Conservation (phyloP, 1,140 invertebrate genomes). For the Lineus longissimus region DNA sequence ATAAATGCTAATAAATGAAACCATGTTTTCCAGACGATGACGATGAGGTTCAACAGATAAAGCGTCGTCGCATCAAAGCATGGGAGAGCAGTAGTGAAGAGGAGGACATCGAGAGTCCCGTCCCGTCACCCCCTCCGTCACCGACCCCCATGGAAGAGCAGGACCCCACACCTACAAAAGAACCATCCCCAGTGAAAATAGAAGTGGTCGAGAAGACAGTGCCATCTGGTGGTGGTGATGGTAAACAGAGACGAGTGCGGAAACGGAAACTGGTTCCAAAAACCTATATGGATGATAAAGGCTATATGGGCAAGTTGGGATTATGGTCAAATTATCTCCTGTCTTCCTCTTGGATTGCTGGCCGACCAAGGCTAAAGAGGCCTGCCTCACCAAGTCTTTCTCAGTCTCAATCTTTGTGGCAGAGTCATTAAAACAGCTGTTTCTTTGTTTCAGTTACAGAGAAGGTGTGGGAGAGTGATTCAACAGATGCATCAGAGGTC, state of each 20-base stretch:
- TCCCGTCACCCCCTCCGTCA: background rate
- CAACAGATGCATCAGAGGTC: conserved; percentile 38
- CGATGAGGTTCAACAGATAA: background rate
- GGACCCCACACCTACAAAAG: too few relatives aligned
- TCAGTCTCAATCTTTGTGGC: too few relatives aligned
- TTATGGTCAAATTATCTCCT: background rate
- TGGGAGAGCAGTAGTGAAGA: conserved; percentile 9
- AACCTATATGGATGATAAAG: conserved; percentile 40
- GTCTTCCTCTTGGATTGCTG: background rate
- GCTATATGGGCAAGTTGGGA: conserved; percentile 40
- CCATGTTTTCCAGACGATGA: conserved; percentile 1
- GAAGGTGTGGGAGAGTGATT: conserved; percentile 41
- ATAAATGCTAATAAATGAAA: too few relatives aligned
- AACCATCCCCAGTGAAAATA: too few relatives aligned
- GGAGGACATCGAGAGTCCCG: background rate
- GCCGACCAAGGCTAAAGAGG: background rate
- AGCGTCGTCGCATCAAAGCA: conserved; percentile 3
- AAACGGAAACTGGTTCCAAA: conserved; percentile 35
- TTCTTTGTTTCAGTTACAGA: conserved; percentile 36
- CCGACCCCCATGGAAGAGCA: too few relatives aligned
- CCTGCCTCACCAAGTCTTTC: too few relatives aligned
- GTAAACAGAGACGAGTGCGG: conserved; percentile 22
- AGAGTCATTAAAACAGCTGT: too few relatives aligned
- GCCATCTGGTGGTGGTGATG: background rate
- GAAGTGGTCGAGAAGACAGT: background rate